Base-by-base conservation (phyloP, 2,113 vertebrate genomes). In the Isichthys henryi region DNA sequence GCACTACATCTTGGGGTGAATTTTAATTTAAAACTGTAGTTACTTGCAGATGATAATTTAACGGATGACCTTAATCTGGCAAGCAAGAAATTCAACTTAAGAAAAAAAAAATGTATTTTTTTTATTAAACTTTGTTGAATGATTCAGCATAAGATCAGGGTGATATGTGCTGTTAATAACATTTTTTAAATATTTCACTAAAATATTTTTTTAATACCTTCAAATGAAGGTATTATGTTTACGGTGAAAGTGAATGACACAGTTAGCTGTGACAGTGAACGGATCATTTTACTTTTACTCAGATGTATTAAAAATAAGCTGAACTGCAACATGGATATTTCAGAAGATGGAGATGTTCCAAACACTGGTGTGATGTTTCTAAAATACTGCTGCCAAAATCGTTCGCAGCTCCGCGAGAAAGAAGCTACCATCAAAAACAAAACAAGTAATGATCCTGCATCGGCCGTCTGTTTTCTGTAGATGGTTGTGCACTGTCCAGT, bases 111-210 rank as follows among this genome's bases (percentile, higher is more conserved):
- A 21, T 5, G n/a, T 70, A 70, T 70, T 31, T 11, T 11, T 13
- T 11, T 70, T 70, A 70, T 70, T 70, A 70, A 70, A 70, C n/a
- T 70, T 70, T 31, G 62, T 31, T 70, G n/a, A 70, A 70, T 70
- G 62, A 13, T 70, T 70, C n/a, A 70, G 27, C n/a, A 70, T 31
- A 11, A 70, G 62, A 70, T 70, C 62, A 31, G 62, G n/a, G n/a
- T 70, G 62, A 70, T 70, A 70, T 70, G 62, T 70, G n/a, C 62
- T 70, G 62, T 70, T 70, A 70, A 70, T 70, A 70, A 70, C n/a
- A 70, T 70, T 70, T 70, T 70, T 70, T 13, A 5, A 70, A 70
- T 70, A 70, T 70, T 27, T 70, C n/a, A 31, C n/a, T 13, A 70
- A 70, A 70, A 70, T 70, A 31, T 66, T 66, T 66, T 66, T 62